phyloP scores from a whole-genome alignment of 2,113 vertebrate genomes.

The Hydrochoerus hydrochaeris region DNA sequence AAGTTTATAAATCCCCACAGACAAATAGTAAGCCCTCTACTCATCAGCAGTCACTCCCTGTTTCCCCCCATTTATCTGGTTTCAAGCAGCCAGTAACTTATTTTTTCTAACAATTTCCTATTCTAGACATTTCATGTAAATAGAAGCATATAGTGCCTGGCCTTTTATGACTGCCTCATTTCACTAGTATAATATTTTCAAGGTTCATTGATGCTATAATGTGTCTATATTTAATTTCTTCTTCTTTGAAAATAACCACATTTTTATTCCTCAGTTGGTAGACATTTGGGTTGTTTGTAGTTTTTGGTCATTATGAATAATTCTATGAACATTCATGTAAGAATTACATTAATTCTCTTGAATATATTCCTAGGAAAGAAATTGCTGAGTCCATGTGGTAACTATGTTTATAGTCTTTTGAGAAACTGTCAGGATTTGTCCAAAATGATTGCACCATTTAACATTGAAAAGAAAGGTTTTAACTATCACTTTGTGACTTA shows the following conservation, averaged over 20 bases:
- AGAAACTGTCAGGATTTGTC: constrained; percentile 14
- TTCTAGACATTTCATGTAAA: constrained; percentile 13
- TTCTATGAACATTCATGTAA: neutral
- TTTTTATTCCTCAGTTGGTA: constrained; percentile 32
- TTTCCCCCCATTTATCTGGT: neutral
- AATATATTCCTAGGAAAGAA: constrained; percentile 2
- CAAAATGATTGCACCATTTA: neutral
- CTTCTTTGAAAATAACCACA: neutral
- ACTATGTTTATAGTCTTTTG: neutral
- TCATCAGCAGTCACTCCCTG: neutral
- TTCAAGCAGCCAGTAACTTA: neutral
- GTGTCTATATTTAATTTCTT: neutral
- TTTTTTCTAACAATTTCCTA: neutral
- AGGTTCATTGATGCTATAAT: neutral
- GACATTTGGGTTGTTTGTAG: neutral
- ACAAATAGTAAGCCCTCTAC: neutral
- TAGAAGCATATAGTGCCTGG: neutral
- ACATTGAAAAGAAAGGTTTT: constrained; percentile 1
- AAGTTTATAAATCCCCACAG: neutral
- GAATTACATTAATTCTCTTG: constrained; percentile 5
- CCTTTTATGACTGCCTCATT: neutral
- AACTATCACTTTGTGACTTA: constrained; percentile 39
- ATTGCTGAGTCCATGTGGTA: neutral
- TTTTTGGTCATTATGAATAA: neutral
- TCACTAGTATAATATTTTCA: constrained; percentile 2